These are phyloP conservation scores for Drosophila pachea DNA, from an alignment of 1,140 invertebrate species.

Conservation along the genomic window DNA sequence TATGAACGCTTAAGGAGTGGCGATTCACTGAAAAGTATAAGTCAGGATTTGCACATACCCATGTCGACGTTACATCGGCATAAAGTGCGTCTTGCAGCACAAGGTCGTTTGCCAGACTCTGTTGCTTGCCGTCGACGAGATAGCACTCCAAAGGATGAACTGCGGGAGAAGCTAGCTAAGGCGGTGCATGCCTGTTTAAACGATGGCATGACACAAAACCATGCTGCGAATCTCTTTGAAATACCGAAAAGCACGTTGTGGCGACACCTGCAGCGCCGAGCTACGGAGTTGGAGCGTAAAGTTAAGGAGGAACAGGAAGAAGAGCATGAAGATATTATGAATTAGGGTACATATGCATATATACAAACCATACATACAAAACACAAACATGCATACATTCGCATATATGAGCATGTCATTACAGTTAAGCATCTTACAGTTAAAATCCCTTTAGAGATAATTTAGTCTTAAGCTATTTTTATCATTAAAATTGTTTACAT, in stretches of 20 bases:
- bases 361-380: not conserved
- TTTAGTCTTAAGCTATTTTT: conserved; percentile 8
- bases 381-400: not conserved
- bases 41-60: conserved; percentile 80
- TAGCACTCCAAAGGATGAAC: conserved; percentile 79
- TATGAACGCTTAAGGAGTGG: conserved; percentile 81
- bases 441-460: conserved; percentile 10
- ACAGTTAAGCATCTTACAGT: conserved; percentile 10
- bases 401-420: conserved; percentile 14
- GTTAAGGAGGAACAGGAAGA: conserved; percentile 59
- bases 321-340: conserved; percentile 55
- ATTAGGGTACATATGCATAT: conserved; percentile 23
- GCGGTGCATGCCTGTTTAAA: conserved; percentile 81
- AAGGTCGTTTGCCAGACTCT: conserved; percentile 80
- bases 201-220: conserved; percentile 82
- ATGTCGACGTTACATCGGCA: conserved; percentile 83
- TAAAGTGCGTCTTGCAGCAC: conserved; percentile 80
- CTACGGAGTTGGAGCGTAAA: conserved; percentile 49
- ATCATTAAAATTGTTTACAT: conserved; percentile 18
- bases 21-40: conserved; percentile 82
- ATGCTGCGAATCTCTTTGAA: conserved; percentile 80
- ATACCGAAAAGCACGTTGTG: conserved; percentile 84
- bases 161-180: conserved; percentile 80
- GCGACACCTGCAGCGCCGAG: conserved; percentile 80
- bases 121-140: conserved; percentile 80